phyloP scores from a whole-genome alignment of 1,140 invertebrate species.

The Danaus plexippus region DNA sequence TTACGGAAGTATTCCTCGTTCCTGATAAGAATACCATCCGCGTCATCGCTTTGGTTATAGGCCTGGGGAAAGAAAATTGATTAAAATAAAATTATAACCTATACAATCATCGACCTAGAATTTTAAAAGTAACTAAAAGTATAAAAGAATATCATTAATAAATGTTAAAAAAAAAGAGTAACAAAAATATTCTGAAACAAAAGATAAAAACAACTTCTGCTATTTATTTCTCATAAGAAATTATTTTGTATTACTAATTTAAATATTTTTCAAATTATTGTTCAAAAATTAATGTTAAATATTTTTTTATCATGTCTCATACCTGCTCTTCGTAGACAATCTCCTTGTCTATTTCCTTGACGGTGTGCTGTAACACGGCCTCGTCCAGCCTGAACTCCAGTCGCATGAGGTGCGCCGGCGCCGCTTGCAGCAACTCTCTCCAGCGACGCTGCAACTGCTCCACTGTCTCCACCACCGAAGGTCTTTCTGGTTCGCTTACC shows the following conservation, averaged over 20 bases:
- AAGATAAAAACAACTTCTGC: too few species aligned
- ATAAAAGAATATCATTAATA: too few species aligned
- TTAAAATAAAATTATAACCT: too few species aligned
- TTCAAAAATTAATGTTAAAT: neutral
- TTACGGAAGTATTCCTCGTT: constrained; percentile 85
- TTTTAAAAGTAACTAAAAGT: too few species aligned
- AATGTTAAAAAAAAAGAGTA: too few species aligned
- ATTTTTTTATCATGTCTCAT: constrained; percentile 1
- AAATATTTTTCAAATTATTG: neutral
- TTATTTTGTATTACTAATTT: too few species aligned
- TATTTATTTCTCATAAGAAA: too few species aligned
- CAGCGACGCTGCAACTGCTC: constrained; percentile 82
- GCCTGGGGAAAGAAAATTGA: constrained; percentile 51
- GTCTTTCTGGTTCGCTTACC: constrained; percentile 75
- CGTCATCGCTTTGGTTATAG: constrained; percentile 87
- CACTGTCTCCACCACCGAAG: constrained; percentile 78
- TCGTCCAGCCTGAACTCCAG: constrained; percentile 93
- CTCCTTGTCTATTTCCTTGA: constrained; percentile 92
- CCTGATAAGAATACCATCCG: constrained; percentile 81
- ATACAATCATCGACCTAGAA: too few species aligned
- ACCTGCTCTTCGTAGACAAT: constrained; percentile 86
- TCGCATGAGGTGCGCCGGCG: constrained; percentile 87
- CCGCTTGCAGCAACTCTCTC: constrained; percentile 83
- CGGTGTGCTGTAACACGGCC: constrained; percentile 84
- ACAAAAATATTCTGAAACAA: too few species aligned